These are phyloP conservation scores for Hylomyscus alleni DNA, from an alignment of 2,797 vertebrate genomes.

Conservation along the genomic window DNA sequence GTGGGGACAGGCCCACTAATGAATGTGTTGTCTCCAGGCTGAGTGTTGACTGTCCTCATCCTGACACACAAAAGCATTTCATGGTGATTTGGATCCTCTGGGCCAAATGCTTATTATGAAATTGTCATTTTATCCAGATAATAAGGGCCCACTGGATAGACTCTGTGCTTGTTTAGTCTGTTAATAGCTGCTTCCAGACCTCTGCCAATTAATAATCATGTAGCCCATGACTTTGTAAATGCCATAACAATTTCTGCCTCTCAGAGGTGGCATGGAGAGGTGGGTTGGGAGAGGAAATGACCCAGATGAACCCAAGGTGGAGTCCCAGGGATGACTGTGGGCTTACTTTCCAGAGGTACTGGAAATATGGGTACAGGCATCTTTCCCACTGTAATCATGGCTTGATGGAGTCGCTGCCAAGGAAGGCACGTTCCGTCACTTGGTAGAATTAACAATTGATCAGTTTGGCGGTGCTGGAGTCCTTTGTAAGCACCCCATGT, in stretches of 20 bases:
- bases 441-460: constrained; percentile 98
- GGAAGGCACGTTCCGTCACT: constrained; percentile 93
- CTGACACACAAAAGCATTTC: neutral
- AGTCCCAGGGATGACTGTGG: constrained; percentile 80
- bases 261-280: neutral
- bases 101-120: constrained; percentile 29
- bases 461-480: constrained; percentile 89
- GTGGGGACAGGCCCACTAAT: neutral
- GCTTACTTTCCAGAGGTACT: constrained; percentile 79
- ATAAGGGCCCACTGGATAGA: neutral
- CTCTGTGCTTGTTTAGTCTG: constrained; percentile 6
- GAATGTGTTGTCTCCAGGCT: neutral
- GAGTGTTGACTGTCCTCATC: neutral
- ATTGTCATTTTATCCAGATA: constrained; percentile 58
- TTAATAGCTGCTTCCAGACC: constrained; percentile 41
- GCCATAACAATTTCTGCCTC: constrained; percentile 72
- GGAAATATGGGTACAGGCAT: constrained; percentile 87
- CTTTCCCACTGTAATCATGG: constrained; percentile 90
- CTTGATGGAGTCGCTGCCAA: constrained; percentile 95
- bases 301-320: constrained; percentile 77
- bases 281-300: constrained; percentile 74
- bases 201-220: constrained; percentile 71
- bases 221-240: constrained; percentile 79
- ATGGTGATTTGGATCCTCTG: neutral
- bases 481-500: constrained; percentile 91